A percentile compares a stretch with the other conserved stretches of the same genome.
phyloP scores from a whole-genome alignment of 1,140 invertebrate genomes.

The Penaeus vannamei region DNA sequence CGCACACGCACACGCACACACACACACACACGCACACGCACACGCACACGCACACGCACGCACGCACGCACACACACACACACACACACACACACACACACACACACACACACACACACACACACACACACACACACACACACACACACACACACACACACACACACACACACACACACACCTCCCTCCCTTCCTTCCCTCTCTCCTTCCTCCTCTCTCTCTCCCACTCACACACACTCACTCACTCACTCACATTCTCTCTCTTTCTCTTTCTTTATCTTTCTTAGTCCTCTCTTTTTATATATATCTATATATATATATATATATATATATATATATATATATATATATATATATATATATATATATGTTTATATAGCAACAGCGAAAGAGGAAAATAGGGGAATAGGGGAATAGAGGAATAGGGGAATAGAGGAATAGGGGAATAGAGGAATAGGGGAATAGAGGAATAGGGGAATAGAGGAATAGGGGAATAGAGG shows the following conservation, averaged over 20 bases:
- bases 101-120: no score
- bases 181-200: background rate
- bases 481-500: background rate
- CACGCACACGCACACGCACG: background rate
- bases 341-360: background rate
- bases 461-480: no score
- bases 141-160: no score
- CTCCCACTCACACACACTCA: no score
- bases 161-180: no score
- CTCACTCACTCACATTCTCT: no score
- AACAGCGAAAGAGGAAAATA: background rate
- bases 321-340: slow-evolving; percentile 11
- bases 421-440: no score
- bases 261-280: no score
- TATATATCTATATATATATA: background rate
- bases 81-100: no score
- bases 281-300: no score
- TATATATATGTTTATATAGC: background rate
- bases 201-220: background rate
- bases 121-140: no score
- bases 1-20: background rate
- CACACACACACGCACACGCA: background rate
- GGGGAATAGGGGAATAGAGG: background rate
- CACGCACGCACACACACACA: no score
- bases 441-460: background rate